These are phyloP conservation scores for Empidonax traillii DNA, from an alignment of 2,113 vertebrate species.

Conservation along the genomic window DNA sequence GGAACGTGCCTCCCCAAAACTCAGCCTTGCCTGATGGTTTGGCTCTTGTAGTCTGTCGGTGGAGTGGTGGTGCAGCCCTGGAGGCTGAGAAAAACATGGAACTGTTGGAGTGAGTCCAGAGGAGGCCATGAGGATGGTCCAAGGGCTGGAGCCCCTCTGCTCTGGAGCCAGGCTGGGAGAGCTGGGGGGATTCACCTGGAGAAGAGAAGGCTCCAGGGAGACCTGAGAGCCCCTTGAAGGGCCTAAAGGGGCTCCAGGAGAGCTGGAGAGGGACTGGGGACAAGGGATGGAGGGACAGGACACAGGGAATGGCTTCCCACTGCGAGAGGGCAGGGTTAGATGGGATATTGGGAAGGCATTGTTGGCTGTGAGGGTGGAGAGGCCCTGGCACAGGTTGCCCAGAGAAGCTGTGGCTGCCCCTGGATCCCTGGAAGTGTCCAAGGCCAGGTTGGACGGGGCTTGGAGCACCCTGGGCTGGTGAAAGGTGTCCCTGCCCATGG, in stretches of 20 bases:
- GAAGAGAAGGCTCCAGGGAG: not conserved
- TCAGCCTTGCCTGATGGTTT: not conserved
- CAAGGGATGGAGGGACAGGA: not conserved
- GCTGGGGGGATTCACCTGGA: not conserved
- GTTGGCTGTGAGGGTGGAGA: not conserved
- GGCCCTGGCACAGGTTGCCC: not conserved
- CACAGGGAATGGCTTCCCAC: not conserved
- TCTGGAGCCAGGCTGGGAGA: not conserved
- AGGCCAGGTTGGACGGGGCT: fast-evolving
- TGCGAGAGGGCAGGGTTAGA: not conserved
- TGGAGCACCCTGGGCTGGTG: fast-evolving
- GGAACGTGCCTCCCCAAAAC: not conserved
- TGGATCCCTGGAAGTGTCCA: not conserved
- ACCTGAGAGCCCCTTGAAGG: not conserved
- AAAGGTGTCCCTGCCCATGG: not conserved
- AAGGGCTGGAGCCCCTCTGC: not conserved
- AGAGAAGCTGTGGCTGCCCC: not conserved
- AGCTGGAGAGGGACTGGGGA: not conserved
- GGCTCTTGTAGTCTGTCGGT: not conserved
- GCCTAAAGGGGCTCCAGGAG: not conserved
- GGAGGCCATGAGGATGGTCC: not conserved
- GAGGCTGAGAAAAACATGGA: not conserved
- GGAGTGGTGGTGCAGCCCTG: not conserved
- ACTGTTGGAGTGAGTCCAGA: not conserved
- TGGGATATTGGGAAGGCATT: not conserved